Base-by-base conservation (phyloP, 1,140 invertebrate genomes). In the Brachystomella parvula region DNA sequence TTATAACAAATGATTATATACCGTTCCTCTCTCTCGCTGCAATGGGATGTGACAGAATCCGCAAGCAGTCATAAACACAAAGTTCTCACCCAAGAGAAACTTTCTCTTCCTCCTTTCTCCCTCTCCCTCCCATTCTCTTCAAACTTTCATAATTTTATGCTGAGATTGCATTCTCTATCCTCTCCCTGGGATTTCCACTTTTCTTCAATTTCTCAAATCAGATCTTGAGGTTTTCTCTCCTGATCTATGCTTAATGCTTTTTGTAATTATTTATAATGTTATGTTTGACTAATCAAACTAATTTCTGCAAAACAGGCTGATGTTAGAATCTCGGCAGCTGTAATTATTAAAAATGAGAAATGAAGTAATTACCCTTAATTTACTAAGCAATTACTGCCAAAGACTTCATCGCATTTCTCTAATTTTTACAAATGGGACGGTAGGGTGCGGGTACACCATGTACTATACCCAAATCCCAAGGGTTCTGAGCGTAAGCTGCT, bases 41-140 rank as follows among this genome's bases (percentile, higher is more conserved):
- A 33, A 62, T 56, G 61, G 56, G 57, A 62, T 66, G 59, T 31
- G 59, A 65, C 56, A 44, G 67, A 69, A 65, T 65, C 63, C 63
- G 67, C 67, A 65, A 69, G 63, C 65, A 65, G 67, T 69, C 67
- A 69, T 69, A 69, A 69, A 63, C 67, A 65, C 65, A 69, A 69
- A 69, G 61, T 69, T 69, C 63, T 69, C 67, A 64, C 35, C 47
- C 47, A 64, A 69, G n/a, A n/a, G n/a, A n/a, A n/a, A 65, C 44
- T 61, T 65, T 69, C 62, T 61, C 63, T 47, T 47, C 61, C 49
- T 61, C 67, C 60, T n/a, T n/a, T n/a, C n/a, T n/a, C n/a, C n/a
- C n/a, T n/a, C n/a, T n/a, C n/a, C n/a, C n/a, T n/a, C n/a, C n/a
- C n/a, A n/a, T n/a, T n/a, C n/a, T 69, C 63, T 61, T 65, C 61